These are phyloP conservation scores for Rachycentron canadum DNA, from an alignment of 2,797 vertebrate genomes.

Conservation along the genomic window DNA sequence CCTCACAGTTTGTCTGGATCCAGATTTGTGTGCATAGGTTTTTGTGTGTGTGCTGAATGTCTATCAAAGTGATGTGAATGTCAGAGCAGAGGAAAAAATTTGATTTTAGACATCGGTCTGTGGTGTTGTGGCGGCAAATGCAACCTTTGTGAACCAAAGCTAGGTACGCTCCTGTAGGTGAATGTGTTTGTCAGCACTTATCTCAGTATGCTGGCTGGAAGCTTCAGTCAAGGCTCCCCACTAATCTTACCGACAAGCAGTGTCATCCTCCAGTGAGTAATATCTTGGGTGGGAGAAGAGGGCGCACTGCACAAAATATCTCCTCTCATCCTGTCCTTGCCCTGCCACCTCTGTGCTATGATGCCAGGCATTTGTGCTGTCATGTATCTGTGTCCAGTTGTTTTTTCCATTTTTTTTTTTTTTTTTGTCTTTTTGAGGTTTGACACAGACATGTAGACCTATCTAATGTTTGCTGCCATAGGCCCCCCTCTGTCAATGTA, in stretches of 20 bases:
- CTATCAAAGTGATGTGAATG: conserved; percentile 57
- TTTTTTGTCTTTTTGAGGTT: conserved; percentile 16
- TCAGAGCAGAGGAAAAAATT: conserved; percentile 29
- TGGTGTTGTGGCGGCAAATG: conserved; percentile 40
- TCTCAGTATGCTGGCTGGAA: conserved; percentile 73
- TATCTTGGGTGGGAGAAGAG: conserved; percentile 62
- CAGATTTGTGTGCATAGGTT: conserved; percentile 19
- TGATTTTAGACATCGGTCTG: conserved; percentile 39
- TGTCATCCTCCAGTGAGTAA: conserved; percentile 77
- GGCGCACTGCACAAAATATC: conserved; percentile 59
- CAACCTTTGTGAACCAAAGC: conserved; percentile 57
- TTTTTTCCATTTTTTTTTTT: conserved; percentile 12
- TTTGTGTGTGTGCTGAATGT: conserved; percentile 24
- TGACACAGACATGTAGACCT: conserved; percentile 26
- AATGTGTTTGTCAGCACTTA: conserved; percentile 77
- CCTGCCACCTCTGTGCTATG: conserved; percentile 49
- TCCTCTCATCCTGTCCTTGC: conserved; percentile 64
- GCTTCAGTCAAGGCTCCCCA: conserved; percentile 73
- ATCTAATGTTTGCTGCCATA: conserved; percentile 47
- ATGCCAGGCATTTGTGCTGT: conserved; percentile 42
- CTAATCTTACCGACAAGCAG: conserved; percentile 77
- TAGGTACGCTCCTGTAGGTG: conserved; percentile 62
- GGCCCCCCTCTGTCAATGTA: conserved; percentile 32
- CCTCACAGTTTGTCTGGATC: conserved; percentile 14
- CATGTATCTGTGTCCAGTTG: conserved; percentile 20